phyloP scores from a whole-genome alignment of 2,888 invertebrate genomes.

The Apantesis nais region DNA sequence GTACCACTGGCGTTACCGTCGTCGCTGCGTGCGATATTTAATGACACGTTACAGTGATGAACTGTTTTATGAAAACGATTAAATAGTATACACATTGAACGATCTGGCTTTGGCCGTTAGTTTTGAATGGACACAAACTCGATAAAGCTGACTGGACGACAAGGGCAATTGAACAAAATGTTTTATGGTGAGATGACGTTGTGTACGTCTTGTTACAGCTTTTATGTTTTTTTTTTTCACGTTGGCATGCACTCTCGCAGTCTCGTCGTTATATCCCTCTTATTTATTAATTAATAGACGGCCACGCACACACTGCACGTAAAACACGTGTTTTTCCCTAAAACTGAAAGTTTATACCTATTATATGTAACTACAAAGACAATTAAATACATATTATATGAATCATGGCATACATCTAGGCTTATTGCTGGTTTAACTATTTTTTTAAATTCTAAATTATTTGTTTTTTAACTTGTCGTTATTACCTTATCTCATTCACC shows the following conservation, averaged over 20 bases:
- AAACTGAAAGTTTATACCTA: conserved; percentile 24
- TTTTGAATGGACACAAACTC: conserved; percentile 76
- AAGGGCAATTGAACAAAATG: conserved; percentile 79
- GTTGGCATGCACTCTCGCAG: conserved; percentile 74
- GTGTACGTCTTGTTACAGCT: conserved; percentile 71
- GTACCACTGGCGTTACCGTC: conserved; percentile 36
- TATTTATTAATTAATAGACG: conserved; percentile 57
- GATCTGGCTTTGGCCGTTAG: conserved; percentile 53
- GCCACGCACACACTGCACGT: conserved; percentile 75
- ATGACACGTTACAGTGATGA: conserved; percentile 77
- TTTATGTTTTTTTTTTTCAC: conserved; percentile 69
- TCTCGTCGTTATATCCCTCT: conserved; percentile 62
- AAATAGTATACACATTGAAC: conserved; percentile 53
- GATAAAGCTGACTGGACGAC: conserved; percentile 66
- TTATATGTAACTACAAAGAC: background rate
- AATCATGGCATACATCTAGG: background rate
- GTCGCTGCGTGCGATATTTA: conserved; percentile 51
- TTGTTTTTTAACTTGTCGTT: background rate
- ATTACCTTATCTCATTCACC: background rate
- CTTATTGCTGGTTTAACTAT: background rate
- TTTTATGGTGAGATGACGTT: conserved; percentile 83
- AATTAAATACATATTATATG: background rate
- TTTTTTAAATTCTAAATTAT: background rate
- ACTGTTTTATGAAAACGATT: conserved; percentile 68
- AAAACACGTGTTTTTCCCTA: conserved; percentile 54